Evolutionary conservation across 2,797 vertebrate species (phyloP).

Genomic region (Pseudotriccus pelzelni): DNA sequence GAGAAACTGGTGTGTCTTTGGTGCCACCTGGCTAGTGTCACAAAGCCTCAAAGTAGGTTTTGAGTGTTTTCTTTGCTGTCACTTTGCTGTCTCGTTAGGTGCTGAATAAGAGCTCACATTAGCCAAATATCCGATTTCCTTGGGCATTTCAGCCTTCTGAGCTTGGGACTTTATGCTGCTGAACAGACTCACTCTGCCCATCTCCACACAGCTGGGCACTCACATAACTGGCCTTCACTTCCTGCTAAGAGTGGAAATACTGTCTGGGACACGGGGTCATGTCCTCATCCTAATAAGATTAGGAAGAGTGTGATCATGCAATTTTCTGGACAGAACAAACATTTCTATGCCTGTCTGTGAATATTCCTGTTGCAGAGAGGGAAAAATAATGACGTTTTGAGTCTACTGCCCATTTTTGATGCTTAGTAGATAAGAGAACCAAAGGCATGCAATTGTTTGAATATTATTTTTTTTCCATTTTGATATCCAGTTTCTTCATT

Average conservation of each 20-base stretch:
- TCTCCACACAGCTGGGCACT: neutral
- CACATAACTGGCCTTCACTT: neutral
- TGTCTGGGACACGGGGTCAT: neutral
- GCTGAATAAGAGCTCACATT: neutral
- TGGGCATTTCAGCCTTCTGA: neutral
- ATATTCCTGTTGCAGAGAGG: neutral
- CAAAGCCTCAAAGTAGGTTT: slow-evolving; percentile 29
- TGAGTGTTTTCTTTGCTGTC: slow-evolving; percentile 15
- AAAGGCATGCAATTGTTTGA: neutral
- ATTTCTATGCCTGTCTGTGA: neutral
- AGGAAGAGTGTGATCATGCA: neutral
- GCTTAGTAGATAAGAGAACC: neutral
- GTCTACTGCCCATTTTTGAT: neutral
- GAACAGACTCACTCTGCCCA: neutral
- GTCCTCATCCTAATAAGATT: neutral
- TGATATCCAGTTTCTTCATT: neutral
- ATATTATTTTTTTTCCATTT: neutral
- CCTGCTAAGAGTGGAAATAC: neutral
- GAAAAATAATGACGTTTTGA: neutral
- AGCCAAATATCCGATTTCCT: neutral
- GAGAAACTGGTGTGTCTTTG: neutral
- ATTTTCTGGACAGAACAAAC: neutral
- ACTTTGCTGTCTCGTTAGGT: neutral
- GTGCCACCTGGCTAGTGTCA: neutral
- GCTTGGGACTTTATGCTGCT: neutral